phyloP scores from a whole-genome alignment of 1,140 invertebrate species.

The Laodelphax striatellus region DNA sequence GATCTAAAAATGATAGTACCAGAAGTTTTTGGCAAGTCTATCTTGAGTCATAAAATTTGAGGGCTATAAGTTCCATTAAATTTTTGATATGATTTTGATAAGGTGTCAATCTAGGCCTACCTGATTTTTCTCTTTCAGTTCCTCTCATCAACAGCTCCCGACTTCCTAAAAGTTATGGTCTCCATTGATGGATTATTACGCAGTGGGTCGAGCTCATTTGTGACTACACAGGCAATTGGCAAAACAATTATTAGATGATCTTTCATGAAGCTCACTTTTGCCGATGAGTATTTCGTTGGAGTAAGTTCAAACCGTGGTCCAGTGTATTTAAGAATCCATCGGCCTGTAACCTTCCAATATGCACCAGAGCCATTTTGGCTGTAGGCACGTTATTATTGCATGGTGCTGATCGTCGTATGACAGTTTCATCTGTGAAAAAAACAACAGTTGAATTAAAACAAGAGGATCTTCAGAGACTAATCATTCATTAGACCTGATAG shows the following conservation, averaged over 20 bases:
- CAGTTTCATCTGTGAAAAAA: slow-evolving; percentile 36
- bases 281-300: slow-evolving; percentile 64
- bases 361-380: slow-evolving; percentile 59
- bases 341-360: slow-evolving; percentile 73
- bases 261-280: slow-evolving; percentile 29
- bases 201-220: slow-evolving; percentile 41
- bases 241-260: slow-evolving; percentile 47
- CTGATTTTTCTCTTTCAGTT: slow-evolving; percentile 57
- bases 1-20: too few species aligned
- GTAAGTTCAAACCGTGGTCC: slow-evolving; percentile 61
- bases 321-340: slow-evolving; percentile 54
- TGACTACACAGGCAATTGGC: slow-evolving; percentile 1
- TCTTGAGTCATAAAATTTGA: too few species aligned
- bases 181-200: slow-evolving; percentile 57
- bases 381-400: slow-evolving; percentile 65
- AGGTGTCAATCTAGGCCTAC: too few species aligned
- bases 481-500: too few species aligned
- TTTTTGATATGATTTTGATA: too few species aligned
- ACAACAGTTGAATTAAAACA: too few species aligned
- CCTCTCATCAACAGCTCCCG: slow-evolving; percentile 53
- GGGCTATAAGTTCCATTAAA: too few species aligned
- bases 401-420: slow-evolving; percentile 65
- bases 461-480: too few species aligned
- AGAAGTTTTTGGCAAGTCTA: too few species aligned
- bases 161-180: too few species aligned